phyloP scores from a whole-genome alignment of 2,797 vertebrate genomes.

The Crossoptilon crossoptilon region DNA sequence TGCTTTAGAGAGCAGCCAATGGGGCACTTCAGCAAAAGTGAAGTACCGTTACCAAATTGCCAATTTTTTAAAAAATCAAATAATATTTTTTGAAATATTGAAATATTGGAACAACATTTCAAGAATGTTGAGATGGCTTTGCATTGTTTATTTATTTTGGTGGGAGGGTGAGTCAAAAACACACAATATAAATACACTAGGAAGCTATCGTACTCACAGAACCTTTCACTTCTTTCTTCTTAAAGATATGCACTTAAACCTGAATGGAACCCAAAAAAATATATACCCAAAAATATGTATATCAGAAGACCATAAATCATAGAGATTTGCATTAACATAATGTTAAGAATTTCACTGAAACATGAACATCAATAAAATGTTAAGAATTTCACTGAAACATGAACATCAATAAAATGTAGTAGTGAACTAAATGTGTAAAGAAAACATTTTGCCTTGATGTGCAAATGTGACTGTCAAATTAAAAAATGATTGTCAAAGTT shows the following conservation, averaged over 20 bases:
- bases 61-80: neutral
- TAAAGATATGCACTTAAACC: neutral
- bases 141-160: neutral
- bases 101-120: neutral
- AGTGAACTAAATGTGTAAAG: neutral
- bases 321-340: neutral
- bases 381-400: no score
- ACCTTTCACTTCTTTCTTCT: neutral
- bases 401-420: neutral
- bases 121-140: neutral
- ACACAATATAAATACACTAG: neutral
- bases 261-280: neutral
- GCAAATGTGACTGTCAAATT: slow-evolving; percentile 15
- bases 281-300: no score
- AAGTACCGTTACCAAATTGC: neutral
- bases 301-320: neutral
- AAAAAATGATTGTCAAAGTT: neutral
- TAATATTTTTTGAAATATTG: neutral
- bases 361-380: neutral
- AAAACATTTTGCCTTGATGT: slow-evolving; percentile 26
- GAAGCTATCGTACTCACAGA: neutral
- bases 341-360: neutral
- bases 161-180: neutral
- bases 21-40: neutral
- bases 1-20: neutral